Base-by-base conservation (phyloP, 1,140 invertebrate species). In the Tyrophagus putrescentiae region DNA sequence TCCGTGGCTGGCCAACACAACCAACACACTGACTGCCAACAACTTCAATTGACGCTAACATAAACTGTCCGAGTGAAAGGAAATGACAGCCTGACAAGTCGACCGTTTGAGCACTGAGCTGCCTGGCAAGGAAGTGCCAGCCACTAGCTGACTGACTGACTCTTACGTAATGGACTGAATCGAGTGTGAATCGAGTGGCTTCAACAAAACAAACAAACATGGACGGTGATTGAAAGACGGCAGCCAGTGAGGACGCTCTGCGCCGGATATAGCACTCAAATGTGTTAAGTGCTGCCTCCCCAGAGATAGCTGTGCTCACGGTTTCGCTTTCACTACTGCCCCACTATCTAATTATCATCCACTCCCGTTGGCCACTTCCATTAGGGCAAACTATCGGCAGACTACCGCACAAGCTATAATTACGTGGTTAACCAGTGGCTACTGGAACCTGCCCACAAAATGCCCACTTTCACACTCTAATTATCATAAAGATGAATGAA, bases 41-140 rank as follows among this genome's bases (percentile, higher is more conserved):
- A 9, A 21, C 18, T 48, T 29, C 7, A 48, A 48, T 48, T 48
- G 45, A 48, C 18, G 45, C 45, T 7, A 48, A 48, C 45, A 48
- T 48, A 48, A 48, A 48, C 45, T 48, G 45, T 48, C 45, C 45
- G 45, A 48, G 45, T 48, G 45, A 18, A 48, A 48, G 45, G 45
- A 48, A 48, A 48, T 21, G 45, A 48, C 45, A 48, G 45, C 21
- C 45, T 48, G 45, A 48, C 45, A 48, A 39, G 45, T 48, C 45
- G 45, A 18, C 7, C 31, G 45, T 7, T 48, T 21, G 45, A 48
- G 7, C 45, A 21, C 31, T 21, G 45, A 48, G 7, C 45, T 13
- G 23, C 7, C 45, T 13, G 7, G 18, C 45, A 39, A 48, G 21
- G 7, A 7, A 48, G 21, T 7, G 7, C 7, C 18, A 48, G 45